Evolutionary conservation across 2,113 vertebrate species (phyloP), one percentile per base, ranked within the genome.

Genomic region (Cinclus mexicanus): DNA sequence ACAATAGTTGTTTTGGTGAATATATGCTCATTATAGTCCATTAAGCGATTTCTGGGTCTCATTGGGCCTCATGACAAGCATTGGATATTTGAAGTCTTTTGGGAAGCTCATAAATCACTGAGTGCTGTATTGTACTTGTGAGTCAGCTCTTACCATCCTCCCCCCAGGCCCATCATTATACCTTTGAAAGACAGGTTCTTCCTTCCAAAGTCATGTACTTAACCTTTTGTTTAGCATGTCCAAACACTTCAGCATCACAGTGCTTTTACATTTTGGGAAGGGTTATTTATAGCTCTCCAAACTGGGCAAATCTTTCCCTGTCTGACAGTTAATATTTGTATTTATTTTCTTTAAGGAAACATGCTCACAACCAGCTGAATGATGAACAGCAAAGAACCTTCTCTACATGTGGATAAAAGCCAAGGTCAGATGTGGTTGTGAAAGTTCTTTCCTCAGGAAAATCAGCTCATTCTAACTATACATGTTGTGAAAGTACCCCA

Each of bases 1-100:
- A 29, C 35, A 44, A 28, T 74, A 74, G 65, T 83, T 88, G 61
- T 23, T 93, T 94, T 64, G 25, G 56, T 86, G 76, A 95, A 82
- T 86, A 69, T 42, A 74, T 15, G 29, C 42, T 96, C 64, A 78
- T 96, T 94, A 72, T 44, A 67, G 42, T 22, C 12, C 22, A 83
- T 70, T 87, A 92, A 20, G 61, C 70, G 42, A 57, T 88, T 77
- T 94, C 71, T 78, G 59, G 76, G 75, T 93, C 96, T 96, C 95
- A 68, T 61, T 77, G 89, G 56, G 80, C 83, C 95, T 82, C 49
- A 6, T 15, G 69, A 78, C 41, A 55, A 85, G 15, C 12, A 3
- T 20, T 83, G 78, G 70, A 64, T 76, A 74, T 77, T 64, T 88
- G 80, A 96, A 74, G 20, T 25, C 68, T 56, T 93, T 52, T 28